Evolutionary conservation across 2,888 invertebrate genomes (phyloP).

Genomic region (Caenorhabditis doughertyi): DNA sequence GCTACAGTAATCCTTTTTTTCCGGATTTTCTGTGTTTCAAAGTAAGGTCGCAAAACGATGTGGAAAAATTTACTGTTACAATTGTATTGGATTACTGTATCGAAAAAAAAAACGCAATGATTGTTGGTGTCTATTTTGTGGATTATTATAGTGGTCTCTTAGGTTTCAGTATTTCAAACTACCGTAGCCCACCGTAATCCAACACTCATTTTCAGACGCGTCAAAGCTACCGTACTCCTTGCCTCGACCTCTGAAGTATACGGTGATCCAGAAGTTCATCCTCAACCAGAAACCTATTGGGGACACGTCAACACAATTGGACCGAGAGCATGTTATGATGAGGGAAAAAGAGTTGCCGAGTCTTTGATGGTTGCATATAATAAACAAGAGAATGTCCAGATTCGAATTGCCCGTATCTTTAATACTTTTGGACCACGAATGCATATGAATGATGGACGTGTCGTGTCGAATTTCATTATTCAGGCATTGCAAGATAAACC

Average conservation of each 20-base stretch:
- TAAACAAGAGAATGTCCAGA: slow-evolving; percentile 95
- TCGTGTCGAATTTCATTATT: slow-evolving; percentile 98
- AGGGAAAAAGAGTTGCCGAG: slow-evolving; percentile 98
- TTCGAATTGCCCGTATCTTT: slow-evolving; percentile 97
- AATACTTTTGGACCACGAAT: slow-evolving; percentile 99
- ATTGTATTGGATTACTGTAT: too few species aligned
- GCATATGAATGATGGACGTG: slow-evolving; percentile 98
- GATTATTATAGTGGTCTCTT: too few species aligned
- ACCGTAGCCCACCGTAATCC: too few species aligned
- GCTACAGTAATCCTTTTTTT: too few species aligned
- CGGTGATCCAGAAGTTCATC: slow-evolving; percentile 96
- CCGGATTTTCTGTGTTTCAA: too few species aligned
- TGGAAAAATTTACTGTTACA: too few species aligned
- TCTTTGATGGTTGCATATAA: slow-evolving; percentile 96
- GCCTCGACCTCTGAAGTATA: slow-evolving; percentile 99
- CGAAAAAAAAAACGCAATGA: too few species aligned
- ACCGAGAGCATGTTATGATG: slow-evolving; percentile 95
- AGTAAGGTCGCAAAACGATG: too few species aligned
- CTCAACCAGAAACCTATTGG: slow-evolving; percentile 95
- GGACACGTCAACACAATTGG: slow-evolving; percentile 98
- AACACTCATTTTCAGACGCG: slow-evolving; percentile 75
- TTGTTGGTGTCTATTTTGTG: too few species aligned
- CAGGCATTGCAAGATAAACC: slow-evolving; percentile 96
- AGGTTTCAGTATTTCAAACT: too few species aligned
- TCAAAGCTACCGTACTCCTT: slow-evolving; percentile 85